Percentiles rank a stretch among this genome's conserved stretches.
These are phyloP conservation scores for Cottus gobio DNA, from an alignment of 2,113 vertebrate genomes.

Conservation along the genomic window DNA sequence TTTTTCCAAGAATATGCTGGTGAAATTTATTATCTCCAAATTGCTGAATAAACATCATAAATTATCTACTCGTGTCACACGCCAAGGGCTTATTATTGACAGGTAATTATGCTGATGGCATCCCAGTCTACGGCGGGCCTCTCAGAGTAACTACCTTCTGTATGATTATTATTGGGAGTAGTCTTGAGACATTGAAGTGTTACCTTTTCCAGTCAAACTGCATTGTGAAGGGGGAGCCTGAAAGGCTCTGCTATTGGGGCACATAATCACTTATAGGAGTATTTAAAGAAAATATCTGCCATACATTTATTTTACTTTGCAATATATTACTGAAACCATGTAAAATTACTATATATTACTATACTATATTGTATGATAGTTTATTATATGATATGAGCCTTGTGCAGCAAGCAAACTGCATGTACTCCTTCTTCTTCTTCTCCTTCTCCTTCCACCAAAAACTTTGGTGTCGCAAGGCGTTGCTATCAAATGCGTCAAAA, in stretches of 20 bases:
- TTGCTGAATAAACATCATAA: constrained; percentile 48
- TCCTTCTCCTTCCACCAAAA: no score
- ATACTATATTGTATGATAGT: neutral
- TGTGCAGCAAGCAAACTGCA: no score
- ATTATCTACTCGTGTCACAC: constrained; percentile 11
- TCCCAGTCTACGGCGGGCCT: constrained; percentile 1
- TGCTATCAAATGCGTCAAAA: no score
- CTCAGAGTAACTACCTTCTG: constrained; percentile 11
- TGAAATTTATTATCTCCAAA: constrained; percentile 12
- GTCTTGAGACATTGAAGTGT: constrained; percentile 13
- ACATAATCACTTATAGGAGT: neutral
- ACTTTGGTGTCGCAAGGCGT: no score
- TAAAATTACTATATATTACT: neutral
- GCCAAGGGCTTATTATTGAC: constrained; percentile 24
- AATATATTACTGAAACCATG: neutral
- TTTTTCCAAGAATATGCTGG: neutral
- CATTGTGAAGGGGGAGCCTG: neutral
- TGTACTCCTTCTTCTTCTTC: no score
- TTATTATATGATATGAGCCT: neutral
- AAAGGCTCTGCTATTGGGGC: neutral
- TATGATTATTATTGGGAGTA: constrained; percentile 32
- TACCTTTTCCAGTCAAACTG: constrained; percentile 24
- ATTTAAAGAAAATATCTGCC: neutral
- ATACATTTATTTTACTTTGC: neutral
- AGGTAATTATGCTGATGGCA: constrained; percentile 33